Evolutionary conservation across 2,888 invertebrate genomes (phyloP), one percentile per base, ranked within the genome.

Genomic region (Notodonta dromedarius): DNA sequence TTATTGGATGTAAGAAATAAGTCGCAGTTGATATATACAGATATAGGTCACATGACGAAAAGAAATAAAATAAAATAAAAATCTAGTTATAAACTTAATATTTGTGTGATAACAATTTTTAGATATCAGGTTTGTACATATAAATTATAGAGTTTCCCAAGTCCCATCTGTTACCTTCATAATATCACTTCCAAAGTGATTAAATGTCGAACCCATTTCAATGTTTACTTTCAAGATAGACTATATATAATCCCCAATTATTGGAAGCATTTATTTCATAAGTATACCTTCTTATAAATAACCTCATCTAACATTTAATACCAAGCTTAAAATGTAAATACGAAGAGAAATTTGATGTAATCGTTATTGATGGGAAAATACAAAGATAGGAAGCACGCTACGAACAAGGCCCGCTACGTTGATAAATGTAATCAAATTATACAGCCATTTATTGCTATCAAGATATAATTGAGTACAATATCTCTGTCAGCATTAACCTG

Each of bases 361-460:
- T 61, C 39, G 32, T 16, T 4, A 12, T 57, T 24, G 46, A 40
- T 55, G 35, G 9, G 42, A 16, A 46, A 24, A 44, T 16, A 8
- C 32, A 57, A 44, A 58, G 48, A 57, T 56, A 42, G 35, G 14
- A 50, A 64, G 32, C 40, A 62, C 32, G 42, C 40, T 40, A 46
- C 65, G 40, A 58, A 24, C 44, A 8, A 32, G 16, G 12, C 24
- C 44, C 42, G 6, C 52, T 42, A 12, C 44, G 56, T 53, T 66
- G 56, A 73, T 73, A 58, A 71, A 61, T 55, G 48, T 59, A 32
- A 59, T 60, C 14, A 60, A 60, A 72, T 72, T 63, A 60, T 50
- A 61, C 52, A 46, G 39, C 59, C 52, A 63, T 64, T 65, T 62
- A 75, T 66, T 63, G 61, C 62, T 55, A 60, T 55, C 14, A 51